These are phyloP conservation scores for Tricholaema leucomelas DNA, from an alignment of 2,113 vertebrate species.

Conservation along the genomic window DNA sequence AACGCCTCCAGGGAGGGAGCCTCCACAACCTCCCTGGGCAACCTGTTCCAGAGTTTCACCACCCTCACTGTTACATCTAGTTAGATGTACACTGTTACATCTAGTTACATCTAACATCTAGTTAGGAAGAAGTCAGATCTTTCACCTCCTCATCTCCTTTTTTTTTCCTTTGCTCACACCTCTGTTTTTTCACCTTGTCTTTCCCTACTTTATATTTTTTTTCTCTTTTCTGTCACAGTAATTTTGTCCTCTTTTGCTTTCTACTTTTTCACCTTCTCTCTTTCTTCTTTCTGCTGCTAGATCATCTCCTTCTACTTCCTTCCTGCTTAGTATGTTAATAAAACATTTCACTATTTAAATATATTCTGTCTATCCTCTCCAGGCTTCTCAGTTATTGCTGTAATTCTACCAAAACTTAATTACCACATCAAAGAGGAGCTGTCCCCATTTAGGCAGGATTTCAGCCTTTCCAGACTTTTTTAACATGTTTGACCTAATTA, in stretches of 20 bases:
- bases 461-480: slow-evolving; percentile 7
- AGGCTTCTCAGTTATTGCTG: slow-evolving; percentile 38
- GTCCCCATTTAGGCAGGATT: slow-evolving; percentile 36
- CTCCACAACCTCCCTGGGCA: no score
- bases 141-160: not conserved
- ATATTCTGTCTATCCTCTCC: slow-evolving; percentile 29
- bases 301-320: not conserved
- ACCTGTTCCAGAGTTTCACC: no score
- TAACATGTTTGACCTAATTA: slow-evolving; percentile 38
- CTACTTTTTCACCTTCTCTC: not conserved
- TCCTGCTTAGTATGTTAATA: not conserved
- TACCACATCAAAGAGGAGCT: slow-evolving; percentile 59
- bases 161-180: not conserved
- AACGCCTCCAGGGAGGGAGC: no score
- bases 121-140: not conserved
- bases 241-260: not conserved
- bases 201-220: not conserved
- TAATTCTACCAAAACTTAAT: slow-evolving; percentile 48
- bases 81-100: no score
- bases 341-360: slow-evolving; percentile 22
- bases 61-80: no score
- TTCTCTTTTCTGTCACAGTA: not conserved
- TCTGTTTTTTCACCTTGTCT: not conserved
- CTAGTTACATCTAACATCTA: no score
- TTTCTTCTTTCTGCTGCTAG: not conserved